Base-by-base conservation (phyloP, 2,888 invertebrate species). In the Scaptomyza parva region DNA sequence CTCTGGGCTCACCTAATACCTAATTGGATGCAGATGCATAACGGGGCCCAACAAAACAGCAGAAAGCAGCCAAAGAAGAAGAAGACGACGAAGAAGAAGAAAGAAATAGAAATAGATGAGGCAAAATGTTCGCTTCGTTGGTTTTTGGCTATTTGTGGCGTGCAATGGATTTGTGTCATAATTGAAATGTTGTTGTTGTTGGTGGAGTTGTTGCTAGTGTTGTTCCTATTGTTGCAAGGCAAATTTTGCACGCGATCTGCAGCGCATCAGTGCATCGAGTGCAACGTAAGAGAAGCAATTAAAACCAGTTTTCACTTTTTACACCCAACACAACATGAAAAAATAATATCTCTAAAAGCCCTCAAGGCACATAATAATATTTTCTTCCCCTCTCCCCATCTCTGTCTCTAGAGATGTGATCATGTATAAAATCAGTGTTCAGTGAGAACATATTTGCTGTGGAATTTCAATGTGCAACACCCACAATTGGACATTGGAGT, bases 1-100 rank as follows among this genome's bases (percentile, higher is more conserved):
- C 28, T 3, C 28, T 5, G 22, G 3, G 3, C 28, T 9, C 65
- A 69, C 59, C 73, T 59, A 68, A 65, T 57, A 70, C 71, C 88
- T 88, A 88, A 88, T 88, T 89, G 89, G 89, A 86, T 89, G 78
- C 88, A 84, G 77, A 83, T 76, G 74, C 65, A 65, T 75, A 76
- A 72, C 84, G 78, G 63, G 59, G 44, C 66, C 55, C 61, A 24
- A n/a, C 3, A 40, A 3, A 39, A 11, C 14, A 14, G 9, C 28
- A 35, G 14, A 37, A 17, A 33, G 2, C 18, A 44, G 26, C 11
- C n/a, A n/a, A 26, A 44, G 64, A 59, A 57, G n/a, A n/a, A n/a
- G n/a, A n/a, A n/a, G n/a, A n/a, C n/a, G n/a, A n/a, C n/a, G n/a
- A 28, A 28, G 9, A 1, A n/a, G 7, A 35, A 55, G 52, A 65